Evolutionary conservation across 2,888 invertebrate species (phyloP), one percentile per base, ranked within the genome.

Genomic region (Apamea monoglypha): DNA sequence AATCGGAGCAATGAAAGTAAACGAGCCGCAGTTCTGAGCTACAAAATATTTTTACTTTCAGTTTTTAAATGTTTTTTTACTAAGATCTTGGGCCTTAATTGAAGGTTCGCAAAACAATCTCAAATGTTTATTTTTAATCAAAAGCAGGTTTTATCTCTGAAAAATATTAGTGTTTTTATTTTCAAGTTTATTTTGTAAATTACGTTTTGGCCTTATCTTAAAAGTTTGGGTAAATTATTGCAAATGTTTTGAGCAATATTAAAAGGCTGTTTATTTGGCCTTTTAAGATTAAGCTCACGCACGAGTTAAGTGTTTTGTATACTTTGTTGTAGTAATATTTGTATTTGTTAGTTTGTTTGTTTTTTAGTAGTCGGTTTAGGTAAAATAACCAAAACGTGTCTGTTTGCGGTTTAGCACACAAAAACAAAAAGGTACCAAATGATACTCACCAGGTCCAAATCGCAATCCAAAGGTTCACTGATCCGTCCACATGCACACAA

Each of bases 401-500:
- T 40, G 44, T 74, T 66, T 76, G 16, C 40, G 16, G 56, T 66
- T 61, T 61, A 71, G 2, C 61, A 70, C 29, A 59, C 29, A 56
- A 76, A 56, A 74, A 74, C 74, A 75, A 84, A 82, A 76, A 74
- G 73, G 73, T 74, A 77, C 78, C 79, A 81, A 85, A 85, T 75
- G 76, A 77, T 83, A 95, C 96, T 96, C 87, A 96, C 96, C 95
- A 90, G 92, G 93, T 96, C 96, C 96, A 94, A 96, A 95, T 93
- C 95, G 96, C 96, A 96, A 96, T 96, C 96, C 96, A 96, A 96
- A 94, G 91, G 91, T 92, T 94, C 93, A 95, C 93, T 92, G 93
- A 94, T 94, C 94, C 92, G 91, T 94, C 95, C 94, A 95, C 94
- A 94, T 92, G 93, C 87, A 95, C 95, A 94, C 89, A 91, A 91